Percentiles rank a stretch among this genome's conserved stretches.
These are phyloP conservation scores for Clistopyga incitator DNA, from an alignment of 2,888 invertebrate species.

Conservation along the genomic window DNA sequence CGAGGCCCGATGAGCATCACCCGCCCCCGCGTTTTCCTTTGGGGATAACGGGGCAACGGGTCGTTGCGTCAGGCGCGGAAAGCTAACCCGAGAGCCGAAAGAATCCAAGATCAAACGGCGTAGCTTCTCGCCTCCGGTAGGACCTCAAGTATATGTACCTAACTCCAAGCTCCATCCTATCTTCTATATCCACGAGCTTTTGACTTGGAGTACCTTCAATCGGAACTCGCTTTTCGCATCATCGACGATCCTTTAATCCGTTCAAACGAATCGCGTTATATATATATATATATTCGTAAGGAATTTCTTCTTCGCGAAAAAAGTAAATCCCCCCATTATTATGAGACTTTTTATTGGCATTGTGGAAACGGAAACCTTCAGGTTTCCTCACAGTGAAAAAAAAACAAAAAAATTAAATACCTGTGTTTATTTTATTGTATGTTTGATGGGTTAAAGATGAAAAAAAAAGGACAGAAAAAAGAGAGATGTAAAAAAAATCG, in stretches of 20 bases:
- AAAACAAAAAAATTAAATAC: constrained; percentile 2
- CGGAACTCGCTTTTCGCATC: constrained; percentile 49
- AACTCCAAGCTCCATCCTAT: background rate
- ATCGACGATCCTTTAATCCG: constrained; percentile 20
- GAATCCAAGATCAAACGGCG: constrained; percentile 64
- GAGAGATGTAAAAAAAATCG: background rate
- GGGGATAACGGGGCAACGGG: constrained; percentile 35
- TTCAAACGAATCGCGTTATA: constrained; percentile 20
- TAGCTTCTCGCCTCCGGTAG: constrained; percentile 6
- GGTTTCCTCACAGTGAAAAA: background rate
- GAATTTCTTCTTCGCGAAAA: background rate
- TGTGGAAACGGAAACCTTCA: background rate
- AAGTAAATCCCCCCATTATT: no score
- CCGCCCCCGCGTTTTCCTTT: constrained; percentile 1
- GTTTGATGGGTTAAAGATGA: background rate
- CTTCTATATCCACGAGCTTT: constrained; percentile 23
- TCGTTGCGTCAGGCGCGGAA: constrained; percentile 67
- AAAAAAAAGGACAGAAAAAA: background rate
- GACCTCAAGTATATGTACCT: constrained; percentile 15
- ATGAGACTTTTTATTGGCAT: no score
- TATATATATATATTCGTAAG: background rate
- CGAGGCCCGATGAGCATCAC: constrained; percentile 20
- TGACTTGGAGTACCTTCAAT: constrained; percentile 38
- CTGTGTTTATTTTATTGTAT: background rate
- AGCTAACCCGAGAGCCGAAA: constrained; percentile 46